These are phyloP conservation scores for Drosophila littoralis DNA, from an alignment of 1,140 invertebrate species.

Conservation along the genomic window DNA sequence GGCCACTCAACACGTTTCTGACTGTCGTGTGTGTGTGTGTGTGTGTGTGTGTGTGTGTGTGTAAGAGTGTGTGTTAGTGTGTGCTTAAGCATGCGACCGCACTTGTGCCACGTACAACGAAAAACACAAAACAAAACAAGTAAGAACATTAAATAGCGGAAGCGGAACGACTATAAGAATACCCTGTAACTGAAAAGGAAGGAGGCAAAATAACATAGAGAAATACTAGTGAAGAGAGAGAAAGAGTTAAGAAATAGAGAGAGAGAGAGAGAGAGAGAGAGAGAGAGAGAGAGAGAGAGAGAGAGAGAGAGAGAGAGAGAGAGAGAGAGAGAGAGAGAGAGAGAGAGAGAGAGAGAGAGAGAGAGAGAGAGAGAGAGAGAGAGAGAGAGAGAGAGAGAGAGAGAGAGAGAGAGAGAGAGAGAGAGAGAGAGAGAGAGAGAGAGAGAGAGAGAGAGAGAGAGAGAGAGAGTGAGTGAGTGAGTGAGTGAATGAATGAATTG, in stretches of 20 bases:
- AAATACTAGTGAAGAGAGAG: no score
- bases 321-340: neutral
- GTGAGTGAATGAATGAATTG: no score
- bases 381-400: neutral
- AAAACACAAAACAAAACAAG: constrained; percentile 51
- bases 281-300: neutral
- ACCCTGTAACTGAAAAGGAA: constrained; percentile 22
- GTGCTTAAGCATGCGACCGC: constrained; percentile 79
- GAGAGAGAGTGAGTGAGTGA: no score
- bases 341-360: neutral
- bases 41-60: constrained; percentile 30
- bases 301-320: neutral
- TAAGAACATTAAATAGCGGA: constrained; percentile 25
- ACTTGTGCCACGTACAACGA: constrained; percentile 78
- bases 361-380: neutral
- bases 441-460: neutral
- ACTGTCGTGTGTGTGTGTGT: constrained; percentile 25
- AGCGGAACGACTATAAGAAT: neutral
- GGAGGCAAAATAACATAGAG: neutral
- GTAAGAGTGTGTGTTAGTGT: constrained; percentile 44
- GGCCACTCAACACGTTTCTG: constrained; percentile 79
- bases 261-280: neutral
- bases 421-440: neutral
- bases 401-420: neutral
- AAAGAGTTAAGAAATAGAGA: neutral